Base-by-base conservation (phyloP, 2,797 vertebrate species). In the Anguilla anguilla region DNA sequence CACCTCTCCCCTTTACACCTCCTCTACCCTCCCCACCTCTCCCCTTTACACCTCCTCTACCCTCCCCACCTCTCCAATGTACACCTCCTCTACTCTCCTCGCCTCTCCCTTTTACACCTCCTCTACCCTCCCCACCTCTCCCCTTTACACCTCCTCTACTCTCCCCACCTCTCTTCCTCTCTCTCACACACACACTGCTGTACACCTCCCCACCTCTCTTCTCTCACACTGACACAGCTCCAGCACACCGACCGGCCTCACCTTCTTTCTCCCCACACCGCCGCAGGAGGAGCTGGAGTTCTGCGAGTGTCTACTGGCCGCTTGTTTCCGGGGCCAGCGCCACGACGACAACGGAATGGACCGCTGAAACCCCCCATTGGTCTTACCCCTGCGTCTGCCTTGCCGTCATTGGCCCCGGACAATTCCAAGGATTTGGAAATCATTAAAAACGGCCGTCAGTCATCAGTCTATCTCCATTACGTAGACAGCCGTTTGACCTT, bases 251-350 rank as follows among this genome's bases (percentile, higher is more conserved):
- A 39, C 53, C 9, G 57, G 43, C 35, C 35, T 22, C 39, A 9
- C 86, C 46, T 89, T 64, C 55, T 87, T 85, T 88, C 39, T 87
- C 85, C 89, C 85, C n/a, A 88, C 3, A 7, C 77, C 77, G 10
- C 43, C 25, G 9, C 92, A 97, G 98, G 98, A 98, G 92, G 97
- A 98, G 89, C 92, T 97, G 93, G 97, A 97, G 13, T 97, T 97
- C 94, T 98, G 97, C 0, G 94, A 97, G 84, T 95, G 91, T 6
- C 88, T 98, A 86, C 94, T 93, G n/a, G 91, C 82, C 1, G 86
- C 91, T 82, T 98, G 97, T 94, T 97, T 97, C 92, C 91, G 22
- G 0, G 57, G 91, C 59, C 95, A 91, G 69, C 93, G 94, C 6
- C 94, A 94, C 1, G 97, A 98, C 0, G 96, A 96, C 84, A 95